These are phyloP conservation scores for Brotogeris chrysoptera DNA, from an alignment of 2,797 vertebrate species.

Conservation along the genomic window DNA sequence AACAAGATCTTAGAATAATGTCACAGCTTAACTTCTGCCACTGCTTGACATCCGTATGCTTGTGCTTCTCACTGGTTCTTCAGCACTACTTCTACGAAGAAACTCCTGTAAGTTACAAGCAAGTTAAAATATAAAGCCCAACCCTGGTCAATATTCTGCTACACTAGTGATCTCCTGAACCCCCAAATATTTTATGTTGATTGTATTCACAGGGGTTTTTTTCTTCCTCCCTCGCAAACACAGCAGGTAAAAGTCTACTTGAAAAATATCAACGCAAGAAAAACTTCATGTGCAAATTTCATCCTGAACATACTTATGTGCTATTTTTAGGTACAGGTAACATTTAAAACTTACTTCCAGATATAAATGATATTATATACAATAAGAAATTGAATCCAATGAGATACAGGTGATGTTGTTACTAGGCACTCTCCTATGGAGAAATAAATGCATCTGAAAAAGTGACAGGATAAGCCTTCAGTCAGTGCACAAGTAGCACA, in stretches of 20 bases:
- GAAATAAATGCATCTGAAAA: slow-evolving; percentile 84
- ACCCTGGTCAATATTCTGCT: slow-evolving; percentile 32
- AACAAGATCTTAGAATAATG: not conserved
- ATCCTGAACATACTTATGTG: slow-evolving; percentile 19
- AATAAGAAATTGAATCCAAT: slow-evolving; percentile 71
- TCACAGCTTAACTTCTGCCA: not conserved
- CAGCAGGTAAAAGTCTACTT: slow-evolving; percentile 43
- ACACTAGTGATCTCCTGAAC: slow-evolving; percentile 70
- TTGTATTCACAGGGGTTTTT: not conserved
- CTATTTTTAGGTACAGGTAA: slow-evolving; percentile 56
- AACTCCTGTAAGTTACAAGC: slow-evolving; percentile 30
- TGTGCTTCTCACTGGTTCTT: not conserved
- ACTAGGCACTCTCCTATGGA: slow-evolving; percentile 85
- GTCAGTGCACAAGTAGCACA: slow-evolving; percentile 83
- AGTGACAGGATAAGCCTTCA: slow-evolving; percentile 78
- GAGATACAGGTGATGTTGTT: slow-evolving; percentile 87
- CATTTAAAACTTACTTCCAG: slow-evolving; percentile 51
- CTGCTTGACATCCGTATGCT: not conserved
- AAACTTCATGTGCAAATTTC: slow-evolving; percentile 36
- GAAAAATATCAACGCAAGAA: slow-evolving; percentile 30
- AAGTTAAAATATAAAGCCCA: slow-evolving; percentile 68
- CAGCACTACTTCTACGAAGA: slow-evolving; percentile 11
- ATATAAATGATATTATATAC: slow-evolving; percentile 78
- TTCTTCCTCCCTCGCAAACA: slow-evolving; percentile 14
- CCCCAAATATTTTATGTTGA: not conserved